Evolutionary conservation across 2,797 vertebrate genomes (phyloP).

Genomic region (Sebastiscus albofasciatus): DNA sequence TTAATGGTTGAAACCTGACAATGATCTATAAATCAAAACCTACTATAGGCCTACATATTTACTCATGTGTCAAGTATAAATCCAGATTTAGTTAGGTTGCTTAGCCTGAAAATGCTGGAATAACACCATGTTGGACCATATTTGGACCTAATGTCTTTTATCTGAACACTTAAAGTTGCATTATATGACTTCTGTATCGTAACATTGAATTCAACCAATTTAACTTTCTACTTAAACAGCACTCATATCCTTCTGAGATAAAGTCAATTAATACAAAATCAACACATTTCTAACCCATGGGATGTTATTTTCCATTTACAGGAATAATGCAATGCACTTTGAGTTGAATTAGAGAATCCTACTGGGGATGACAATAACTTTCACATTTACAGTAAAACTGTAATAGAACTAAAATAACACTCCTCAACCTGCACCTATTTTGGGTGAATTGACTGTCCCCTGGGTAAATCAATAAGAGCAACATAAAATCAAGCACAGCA

Average conservation of each 20-base stretch:
- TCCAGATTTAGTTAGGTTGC: neutral
- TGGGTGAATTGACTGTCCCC: conserved; percentile 31
- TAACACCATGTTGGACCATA: neutral
- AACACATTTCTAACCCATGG: neutral
- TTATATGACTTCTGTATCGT: neutral
- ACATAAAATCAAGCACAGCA: conserved; percentile 16
- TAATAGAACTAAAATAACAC: conserved; percentile 3
- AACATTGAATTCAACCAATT: neutral
- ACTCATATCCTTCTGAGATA: neutral
- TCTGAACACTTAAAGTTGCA: neutral
- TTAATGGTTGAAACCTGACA: neutral
- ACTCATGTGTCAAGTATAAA: neutral
- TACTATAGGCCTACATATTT: neutral
- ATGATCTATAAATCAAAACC: neutral
- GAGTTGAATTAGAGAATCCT: neutral
- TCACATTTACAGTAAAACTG: conserved; percentile 13
- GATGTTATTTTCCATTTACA: neutral
- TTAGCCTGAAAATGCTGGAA: neutral
- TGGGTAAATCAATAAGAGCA: conserved; percentile 33
- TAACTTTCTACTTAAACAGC: neutral
- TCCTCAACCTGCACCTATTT: conserved; percentile 19
- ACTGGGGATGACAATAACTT: neutral
- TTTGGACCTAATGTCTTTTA: neutral
- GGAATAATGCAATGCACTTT: neutral
- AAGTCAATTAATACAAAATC: neutral